A percentile compares a stretch with the other conserved stretches of the same genome.
Evolutionary conservation across 2,797 vertebrate species (phyloP).

Genomic region (Enteromius treurensis): DNA sequence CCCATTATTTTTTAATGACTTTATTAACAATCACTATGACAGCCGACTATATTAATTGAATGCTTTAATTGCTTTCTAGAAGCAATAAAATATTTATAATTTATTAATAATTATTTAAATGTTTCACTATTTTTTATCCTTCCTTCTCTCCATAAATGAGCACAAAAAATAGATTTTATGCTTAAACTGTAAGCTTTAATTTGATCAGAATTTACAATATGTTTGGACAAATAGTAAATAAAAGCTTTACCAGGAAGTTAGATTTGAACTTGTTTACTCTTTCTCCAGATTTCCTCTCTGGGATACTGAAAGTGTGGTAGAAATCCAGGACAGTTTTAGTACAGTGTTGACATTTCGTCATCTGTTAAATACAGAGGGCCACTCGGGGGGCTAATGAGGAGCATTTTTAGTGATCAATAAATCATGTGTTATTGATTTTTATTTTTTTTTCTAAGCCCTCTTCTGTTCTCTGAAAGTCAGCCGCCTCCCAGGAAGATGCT

Average conservation of each 20-base stretch:
- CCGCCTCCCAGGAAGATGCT: constrained; percentile 59
- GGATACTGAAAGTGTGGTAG: constrained; percentile 48
- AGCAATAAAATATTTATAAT: background rate
- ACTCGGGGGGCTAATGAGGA: constrained; percentile 83
- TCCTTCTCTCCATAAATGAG: background rate
- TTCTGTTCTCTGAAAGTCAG: constrained; percentile 83
- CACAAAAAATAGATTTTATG: background rate
- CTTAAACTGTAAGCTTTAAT: background rate
- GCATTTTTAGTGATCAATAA: constrained; percentile 86
- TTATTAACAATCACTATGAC: background rate
- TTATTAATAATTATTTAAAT: background rate
- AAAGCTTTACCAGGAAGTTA: background rate
- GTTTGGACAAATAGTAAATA: background rate
- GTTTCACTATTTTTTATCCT: background rate
- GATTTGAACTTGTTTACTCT: background rate
- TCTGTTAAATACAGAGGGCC: constrained; percentile 78
- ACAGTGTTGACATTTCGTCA: constrained; percentile 81
- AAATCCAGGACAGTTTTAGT: constrained; percentile 59
- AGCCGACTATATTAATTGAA: background rate
- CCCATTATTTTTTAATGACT: background rate
- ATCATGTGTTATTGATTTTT: constrained; percentile 85
- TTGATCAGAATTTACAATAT: background rate
- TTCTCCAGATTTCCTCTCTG: constrained; percentile 36
- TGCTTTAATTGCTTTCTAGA: background rate
- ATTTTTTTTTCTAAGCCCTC: constrained; percentile 69